Evolutionary conservation across 1,140 invertebrate species (phyloP).

Genomic region (Scaptodrosophila lebanonensis): DNA sequence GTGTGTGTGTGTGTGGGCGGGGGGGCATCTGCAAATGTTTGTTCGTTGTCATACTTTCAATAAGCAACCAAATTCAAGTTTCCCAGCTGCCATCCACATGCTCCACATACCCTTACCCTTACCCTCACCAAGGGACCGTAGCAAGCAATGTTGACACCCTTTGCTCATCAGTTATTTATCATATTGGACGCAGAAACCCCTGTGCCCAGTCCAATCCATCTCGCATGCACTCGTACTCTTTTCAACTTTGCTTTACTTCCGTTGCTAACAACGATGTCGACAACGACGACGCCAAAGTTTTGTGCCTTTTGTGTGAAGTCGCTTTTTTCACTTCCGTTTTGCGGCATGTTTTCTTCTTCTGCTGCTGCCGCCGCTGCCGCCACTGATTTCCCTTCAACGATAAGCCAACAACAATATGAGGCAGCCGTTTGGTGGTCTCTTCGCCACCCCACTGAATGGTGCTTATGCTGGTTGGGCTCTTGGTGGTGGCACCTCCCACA

Average conservation of each 20-base stretch:
- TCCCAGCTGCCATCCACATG: background rate
- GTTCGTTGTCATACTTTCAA: constrained; percentile 57
- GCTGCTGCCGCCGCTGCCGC: constrained; percentile 8
- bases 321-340: constrained; percentile 48
- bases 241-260: constrained; percentile 13
- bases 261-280: constrained; percentile 12
- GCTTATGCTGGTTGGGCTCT: no score
- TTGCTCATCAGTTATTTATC: constrained; percentile 71
- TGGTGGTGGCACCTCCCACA: no score
- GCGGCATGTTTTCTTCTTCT: constrained; percentile 36
- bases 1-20: constrained; percentile 34
- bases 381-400: constrained; percentile 49
- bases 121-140: no score
- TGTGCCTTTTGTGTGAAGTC: background rate
- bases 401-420: constrained; percentile 34
- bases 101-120: no score
- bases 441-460: no score
- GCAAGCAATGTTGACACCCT: constrained; percentile 47
- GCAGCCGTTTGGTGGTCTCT: constrained; percentile 24
- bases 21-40: constrained; percentile 24
- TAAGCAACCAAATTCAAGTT: constrained; percentile 42
- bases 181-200: constrained; percentile 33
- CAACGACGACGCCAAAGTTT: background rate
- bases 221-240: constrained; percentile 4
- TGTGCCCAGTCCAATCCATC: background rate